Base-by-base conservation (phyloP, 2,113 vertebrate species). In the Ginglymostoma cirratum region DNA sequence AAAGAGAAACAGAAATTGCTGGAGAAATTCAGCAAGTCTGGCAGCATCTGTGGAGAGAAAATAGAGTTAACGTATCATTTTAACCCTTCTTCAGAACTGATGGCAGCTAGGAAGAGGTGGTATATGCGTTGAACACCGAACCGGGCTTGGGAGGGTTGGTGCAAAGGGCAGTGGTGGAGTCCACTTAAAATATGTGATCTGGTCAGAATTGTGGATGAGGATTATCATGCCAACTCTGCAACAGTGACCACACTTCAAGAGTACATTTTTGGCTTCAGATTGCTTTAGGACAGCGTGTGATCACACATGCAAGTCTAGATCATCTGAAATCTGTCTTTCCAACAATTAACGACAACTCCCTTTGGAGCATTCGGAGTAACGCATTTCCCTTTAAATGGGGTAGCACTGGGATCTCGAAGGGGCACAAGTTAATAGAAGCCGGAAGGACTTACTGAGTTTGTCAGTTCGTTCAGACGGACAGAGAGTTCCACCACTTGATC, bases 401-500 rank as follows among this genome's bases (percentile, higher is more conserved):
- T 15, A 19, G 17, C 80, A 42, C 17, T 83, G 80, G 42, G 38
- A 23, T 19, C 52, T n/a, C 52, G 4, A 55, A 27, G 14, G 61
- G 61, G 87, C 48, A 2, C 17, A 27, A 52, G 23, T 8, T 89
- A 48, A 89, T 89, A 15, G 1, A 6, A 52, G 52, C 1, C 0
- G 24, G 45, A 66, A 14, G 48, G 30, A 14, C 98, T 96, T 97
- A 99, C 99, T 96, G 98, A 67, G 80, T 19, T 65, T 15, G 80
- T 96, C 72, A 98, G 97, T 96, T 99, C 98, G 86, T 96, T 98
- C 97, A 99, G 98, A 95, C 98, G 98, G 92, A 97, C 97, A 96
- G 98, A 98, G 96, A 99, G 97, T 96, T 99, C 98, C 4, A 98
- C 96, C 97, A 99, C 98, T 97, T 99, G 99, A 38, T 99, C 99